Conservation (phyloP, 1,140 invertebrate genomes). For the Pachypsylla venusta region DNA sequence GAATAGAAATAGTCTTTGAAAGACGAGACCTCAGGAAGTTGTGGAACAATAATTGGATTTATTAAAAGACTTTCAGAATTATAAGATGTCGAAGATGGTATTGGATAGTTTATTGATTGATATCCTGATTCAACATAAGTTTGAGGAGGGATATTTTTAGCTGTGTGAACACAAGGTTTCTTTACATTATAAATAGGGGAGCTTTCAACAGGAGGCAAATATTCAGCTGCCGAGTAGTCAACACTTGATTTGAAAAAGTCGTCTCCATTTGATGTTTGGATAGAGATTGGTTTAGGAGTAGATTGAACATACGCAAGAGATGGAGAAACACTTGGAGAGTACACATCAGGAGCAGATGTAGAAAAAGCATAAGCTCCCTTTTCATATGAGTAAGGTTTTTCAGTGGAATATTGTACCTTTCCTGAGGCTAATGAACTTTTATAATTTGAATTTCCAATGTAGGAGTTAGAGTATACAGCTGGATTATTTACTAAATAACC, state of each 20-base stretch:
- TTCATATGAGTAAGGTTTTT: conserved; percentile 16
- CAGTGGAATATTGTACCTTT: not conserved
- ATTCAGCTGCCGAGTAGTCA: not conserved
- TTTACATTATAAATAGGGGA: not conserved
- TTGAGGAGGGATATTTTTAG: not conserved
- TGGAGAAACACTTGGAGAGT: conserved; percentile 24
- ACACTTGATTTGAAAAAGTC: not conserved
- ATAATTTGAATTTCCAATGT: no score
- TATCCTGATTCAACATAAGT: not conserved
- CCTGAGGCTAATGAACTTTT: no score
- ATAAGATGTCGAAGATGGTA: not conserved
- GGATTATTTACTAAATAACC: no score
- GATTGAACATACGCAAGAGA: not conserved
- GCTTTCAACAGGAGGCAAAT: conserved; percentile 2
- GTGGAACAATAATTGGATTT: not conserved
- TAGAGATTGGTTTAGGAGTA: not conserved
- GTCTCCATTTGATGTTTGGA: not conserved
- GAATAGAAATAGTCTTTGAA: conserved; percentile 7
- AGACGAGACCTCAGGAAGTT: not conserved
- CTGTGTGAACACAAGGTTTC: conserved; percentile 1
- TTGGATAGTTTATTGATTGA: not conserved
- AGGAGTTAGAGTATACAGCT: no score
- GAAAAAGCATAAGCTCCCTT: conserved; percentile 25
- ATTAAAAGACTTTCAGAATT: not conserved
- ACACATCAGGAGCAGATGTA: conserved; percentile 25